Evolutionary conservation across 1,140 invertebrate genomes (phyloP), one percentile per base, ranked within the genome.

Genomic region (Heliconius hewitsoni): DNA sequence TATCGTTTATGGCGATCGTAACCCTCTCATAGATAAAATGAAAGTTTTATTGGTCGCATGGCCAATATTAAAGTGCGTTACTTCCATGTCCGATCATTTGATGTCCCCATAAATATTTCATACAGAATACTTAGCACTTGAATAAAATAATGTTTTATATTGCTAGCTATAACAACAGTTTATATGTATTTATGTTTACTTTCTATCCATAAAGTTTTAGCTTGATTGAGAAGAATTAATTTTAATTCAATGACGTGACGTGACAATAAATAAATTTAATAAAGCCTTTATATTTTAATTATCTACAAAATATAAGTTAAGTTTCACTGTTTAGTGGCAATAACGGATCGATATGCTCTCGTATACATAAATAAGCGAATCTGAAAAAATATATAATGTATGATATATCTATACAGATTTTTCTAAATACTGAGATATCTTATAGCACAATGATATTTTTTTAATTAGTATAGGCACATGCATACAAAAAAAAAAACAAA

Each of bases 21-120:
- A 78, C 76, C 76, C 73, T 71, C 37, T 70, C 60, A 60, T 71
- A 75, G 66, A 81, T 78, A 81, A 78, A 78, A 72, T 73, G 76
- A 78, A 66, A 18, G 73, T 78, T 78, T 81, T 78, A 78, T 78
- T 81, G 79, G 75, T 77, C 46, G 71, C n/a, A 66, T 74, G 60
- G 27, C 76, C 76, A 78, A 80, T 78, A 81, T 81, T 78, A 78
- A 66, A 81, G 75, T 75, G 77, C 76, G 71, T 70, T 19, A 70
- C 71, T 81, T 81, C 76, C 75, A 81, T 71, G 57, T 23, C 74
- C 80, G 60, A 81, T 78, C 80, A 72, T 78, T 81, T 81, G 76
- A 81, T 81, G 73, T 81, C 74, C 80, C 76, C 73, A 78, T 81
- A 75, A 81, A 81, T 66, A 73, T 73, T 34, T 71, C 27, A 76